Evolutionary conservation across 2,888 invertebrate species (phyloP), one percentile per base, ranked within the genome.

Genomic region (Linnaemya vulpina): DNA sequence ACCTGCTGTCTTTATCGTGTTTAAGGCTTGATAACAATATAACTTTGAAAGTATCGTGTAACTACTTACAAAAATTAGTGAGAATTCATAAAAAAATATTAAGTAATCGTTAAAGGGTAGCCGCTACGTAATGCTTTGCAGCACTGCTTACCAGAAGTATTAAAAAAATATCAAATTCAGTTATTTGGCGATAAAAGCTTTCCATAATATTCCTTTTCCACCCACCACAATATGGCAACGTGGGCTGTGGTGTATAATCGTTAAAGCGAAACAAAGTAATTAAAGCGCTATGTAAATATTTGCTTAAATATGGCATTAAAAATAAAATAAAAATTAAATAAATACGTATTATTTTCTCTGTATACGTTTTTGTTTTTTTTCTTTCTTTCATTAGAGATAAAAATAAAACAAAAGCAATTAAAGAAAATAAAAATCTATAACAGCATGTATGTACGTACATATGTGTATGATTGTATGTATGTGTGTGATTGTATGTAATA

Each of bases 261-360:
- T 73, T 62, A 63, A 62, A 74, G 55, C 63, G 35, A 65, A 82
- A 77, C 17, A 55, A 49, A 20, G 30, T 60, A 65, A 70, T 46
- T 68, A 58, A 82, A 76, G 62, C 55, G 46, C 25, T 43, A 62
- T 55, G 62, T 81, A 76, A 76, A 82, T 76, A 76, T 82, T 76
- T 82, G 38, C 25, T 82, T 82, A 51, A 82, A 77, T 58, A 43
- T 30, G 20, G 35, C 49, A 55, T 30, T 2, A 70, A 51, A 62
- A 51, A 68, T 20, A 75, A 74, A 9, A 60, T 20, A 65, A 49
- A 67, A 74, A 60, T 55, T 5, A 15, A 58, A 43, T 38, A 76
- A 46, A 58, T 49, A 46, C 40, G 22, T 67, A 55, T 35, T 67
- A 46, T 46, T 58, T 76, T 58, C 35, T 58, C n/a, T 35, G 58